phyloP scores from a whole-genome alignment of 1,140 invertebrate genomes.

The Panulirus ornatus region DNA sequence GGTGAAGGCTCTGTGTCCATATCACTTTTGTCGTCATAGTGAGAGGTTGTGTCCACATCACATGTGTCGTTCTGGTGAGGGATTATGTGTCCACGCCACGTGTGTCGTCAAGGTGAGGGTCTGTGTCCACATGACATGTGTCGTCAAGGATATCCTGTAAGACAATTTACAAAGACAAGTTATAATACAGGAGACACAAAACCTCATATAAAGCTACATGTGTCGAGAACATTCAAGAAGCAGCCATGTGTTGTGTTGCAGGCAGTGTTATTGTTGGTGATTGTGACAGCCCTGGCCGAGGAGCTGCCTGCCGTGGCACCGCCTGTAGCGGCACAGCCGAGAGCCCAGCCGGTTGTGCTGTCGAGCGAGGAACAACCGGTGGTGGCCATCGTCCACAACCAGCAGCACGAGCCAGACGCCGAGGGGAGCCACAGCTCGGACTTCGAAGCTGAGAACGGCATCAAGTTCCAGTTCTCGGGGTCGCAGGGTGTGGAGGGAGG shows the following conservation, averaged over 20 bases:
- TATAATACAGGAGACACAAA: too few relatives aligned
- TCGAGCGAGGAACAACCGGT: not conserved
- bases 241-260: not conserved
- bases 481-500: not conserved
- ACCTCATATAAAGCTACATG: too few relatives aligned
- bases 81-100: too few relatives aligned
- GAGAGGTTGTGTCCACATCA: too few relatives aligned
- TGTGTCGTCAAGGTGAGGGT: too few relatives aligned
- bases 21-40: too few relatives aligned
- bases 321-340: not conserved
- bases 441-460: slow-evolving; percentile 50
- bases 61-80: too few relatives aligned
- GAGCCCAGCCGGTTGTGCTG: not conserved
- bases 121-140: too few relatives aligned
- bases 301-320: not conserved
- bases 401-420: not conserved
- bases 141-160: too few relatives aligned
- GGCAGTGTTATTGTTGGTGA: not conserved
- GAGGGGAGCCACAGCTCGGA: slow-evolving; percentile 20
- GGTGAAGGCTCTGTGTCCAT: too few relatives aligned
- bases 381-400: slow-evolving; percentile 11
- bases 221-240: too few relatives aligned
- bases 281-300: not conserved
- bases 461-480: slow-evolving; percentile 44
- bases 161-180: too few relatives aligned